These are phyloP conservation scores for Mycetomoellerius zeteki DNA, from an alignment of 1,140 invertebrate genomes.

Conservation along the genomic window DNA sequence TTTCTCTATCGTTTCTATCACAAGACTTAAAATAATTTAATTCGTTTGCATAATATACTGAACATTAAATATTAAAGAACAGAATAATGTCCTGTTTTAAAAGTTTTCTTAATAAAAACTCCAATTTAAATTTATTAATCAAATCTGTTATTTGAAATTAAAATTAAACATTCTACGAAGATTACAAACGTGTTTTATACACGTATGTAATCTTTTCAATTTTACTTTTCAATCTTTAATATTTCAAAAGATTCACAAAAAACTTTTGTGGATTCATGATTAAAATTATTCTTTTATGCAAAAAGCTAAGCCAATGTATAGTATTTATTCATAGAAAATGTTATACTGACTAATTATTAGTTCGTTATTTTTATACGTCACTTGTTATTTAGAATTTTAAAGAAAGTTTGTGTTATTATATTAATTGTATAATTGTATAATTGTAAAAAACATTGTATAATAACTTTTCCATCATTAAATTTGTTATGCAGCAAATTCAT, in stretches of 20 bases:
- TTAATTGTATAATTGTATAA: no score
- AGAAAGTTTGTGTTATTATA: neutral
- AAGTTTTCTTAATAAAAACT: neutral
- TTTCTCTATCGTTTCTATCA: neutral
- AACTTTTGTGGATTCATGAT: neutral
- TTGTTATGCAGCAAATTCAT: neutral
- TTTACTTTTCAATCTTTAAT: neutral
- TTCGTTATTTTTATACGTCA: neutral
- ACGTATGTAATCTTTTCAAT: neutral
- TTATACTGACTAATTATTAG: neutral
- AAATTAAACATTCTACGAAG: neutral
- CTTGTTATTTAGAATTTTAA: neutral
- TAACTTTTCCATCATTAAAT: neutral
- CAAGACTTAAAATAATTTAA: conserved; percentile 1
- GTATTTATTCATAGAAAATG: neutral
- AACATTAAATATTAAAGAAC: neutral
- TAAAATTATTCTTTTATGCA: neutral
- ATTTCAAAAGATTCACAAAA: neutral
- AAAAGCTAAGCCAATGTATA: neutral
- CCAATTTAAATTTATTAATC: neutral
- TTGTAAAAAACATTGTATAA: no score
- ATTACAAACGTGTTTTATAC: neutral
- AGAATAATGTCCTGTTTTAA: neutral
- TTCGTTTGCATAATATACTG: neutral
- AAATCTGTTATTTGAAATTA: neutral